Percentiles rank a stretch among this genome's conserved stretches.
Conservation (phyloP, 1,140 invertebrate genomes). For the Cotesia typhae region DNA sequence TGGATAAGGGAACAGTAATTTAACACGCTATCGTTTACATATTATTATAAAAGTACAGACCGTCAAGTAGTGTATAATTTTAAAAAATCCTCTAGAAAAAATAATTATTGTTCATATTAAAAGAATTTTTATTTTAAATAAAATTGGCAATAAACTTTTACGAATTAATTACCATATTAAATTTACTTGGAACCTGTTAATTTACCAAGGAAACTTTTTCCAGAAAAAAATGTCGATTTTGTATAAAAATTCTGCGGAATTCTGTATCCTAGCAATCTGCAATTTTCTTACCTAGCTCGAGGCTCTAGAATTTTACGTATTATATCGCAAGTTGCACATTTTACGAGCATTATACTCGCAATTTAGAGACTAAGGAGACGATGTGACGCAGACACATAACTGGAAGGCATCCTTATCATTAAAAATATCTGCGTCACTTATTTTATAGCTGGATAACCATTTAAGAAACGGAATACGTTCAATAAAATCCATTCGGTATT, state of each 20-base stretch:
- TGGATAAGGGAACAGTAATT: neutral
- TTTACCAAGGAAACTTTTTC: too few relatives aligned
- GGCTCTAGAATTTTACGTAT: constrained; percentile 17
- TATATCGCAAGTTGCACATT: neutral
- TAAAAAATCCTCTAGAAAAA: too few relatives aligned
- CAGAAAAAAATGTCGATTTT: too few relatives aligned
- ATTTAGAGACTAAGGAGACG: neutral
- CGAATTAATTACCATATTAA: neutral
- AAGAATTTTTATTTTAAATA: too few relatives aligned
- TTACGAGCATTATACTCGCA: neutral
- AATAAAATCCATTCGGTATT: too few relatives aligned
- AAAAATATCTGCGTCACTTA: too few relatives aligned
- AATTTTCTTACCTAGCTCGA: neutral
- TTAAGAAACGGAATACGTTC: too few relatives aligned
- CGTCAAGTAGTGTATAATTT: too few relatives aligned
- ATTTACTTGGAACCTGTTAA: neutral
- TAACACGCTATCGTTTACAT: neutral
- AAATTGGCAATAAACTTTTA: too few relatives aligned
- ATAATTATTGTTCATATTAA: too few relatives aligned
- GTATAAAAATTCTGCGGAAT: neutral
- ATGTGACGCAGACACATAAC: neutral
- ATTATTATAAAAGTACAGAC: constrained; percentile 4
- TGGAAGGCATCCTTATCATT: neutral
- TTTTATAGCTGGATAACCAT: too few relatives aligned
- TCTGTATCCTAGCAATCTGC: neutral